Percentiles rank a stretch among this genome's conserved stretches.
These are phyloP conservation scores for Sarcophaga bullata DNA, from an alignment of 1,140 invertebrate genomes.

Conservation along the genomic window DNA sequence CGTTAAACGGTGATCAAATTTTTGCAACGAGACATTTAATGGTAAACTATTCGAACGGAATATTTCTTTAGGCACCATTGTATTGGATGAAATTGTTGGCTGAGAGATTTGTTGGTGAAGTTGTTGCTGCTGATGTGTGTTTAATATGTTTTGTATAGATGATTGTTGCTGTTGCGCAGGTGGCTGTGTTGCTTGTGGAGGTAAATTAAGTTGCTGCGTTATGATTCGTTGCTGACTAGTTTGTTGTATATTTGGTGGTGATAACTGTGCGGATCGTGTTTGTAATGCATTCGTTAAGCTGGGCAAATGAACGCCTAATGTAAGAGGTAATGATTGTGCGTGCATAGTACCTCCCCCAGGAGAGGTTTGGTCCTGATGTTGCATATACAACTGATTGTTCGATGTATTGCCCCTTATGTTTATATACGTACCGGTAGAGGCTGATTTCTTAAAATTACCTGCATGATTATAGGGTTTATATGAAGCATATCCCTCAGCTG, in stretches of 20 bases:
- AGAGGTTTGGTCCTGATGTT: slow-evolving; percentile 46
- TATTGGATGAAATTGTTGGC: slow-evolving; percentile 10
- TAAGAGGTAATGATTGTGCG: slow-evolving; percentile 52
- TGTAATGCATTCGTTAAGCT: slow-evolving; percentile 40
- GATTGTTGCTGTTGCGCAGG: slow-evolving; percentile 45
- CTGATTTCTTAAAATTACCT: slow-evolving; percentile 59
- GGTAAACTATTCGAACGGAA: slow-evolving; percentile 71
- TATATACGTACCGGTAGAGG: slow-evolving; percentile 60
- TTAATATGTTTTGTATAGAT: neutral
- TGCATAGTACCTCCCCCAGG: slow-evolving; percentile 20
- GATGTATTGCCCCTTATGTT: slow-evolving; percentile 53
- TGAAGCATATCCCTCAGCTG: slow-evolving; percentile 36
- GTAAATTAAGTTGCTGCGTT: slow-evolving; percentile 47
- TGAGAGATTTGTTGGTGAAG: slow-evolving; percentile 31
- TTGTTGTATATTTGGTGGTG: slow-evolving; percentile 46
- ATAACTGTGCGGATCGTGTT: slow-evolving; percentile 39
- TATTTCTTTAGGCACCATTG: slow-evolving; percentile 66
- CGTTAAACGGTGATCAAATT: slow-evolving; percentile 47
- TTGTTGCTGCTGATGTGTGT: slow-evolving; percentile 44
- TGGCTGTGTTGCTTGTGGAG: slow-evolving; percentile 47
- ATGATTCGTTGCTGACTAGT: slow-evolving; percentile 45
- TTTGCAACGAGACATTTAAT: slow-evolving; percentile 66
- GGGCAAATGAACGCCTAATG: slow-evolving; percentile 53
- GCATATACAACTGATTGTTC: slow-evolving; percentile 52
- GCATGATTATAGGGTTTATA: slow-evolving; percentile 61